Evolutionary conservation across 2,113 vertebrate genomes (phyloP).

Genomic region (Pedetes capensis): DNA sequence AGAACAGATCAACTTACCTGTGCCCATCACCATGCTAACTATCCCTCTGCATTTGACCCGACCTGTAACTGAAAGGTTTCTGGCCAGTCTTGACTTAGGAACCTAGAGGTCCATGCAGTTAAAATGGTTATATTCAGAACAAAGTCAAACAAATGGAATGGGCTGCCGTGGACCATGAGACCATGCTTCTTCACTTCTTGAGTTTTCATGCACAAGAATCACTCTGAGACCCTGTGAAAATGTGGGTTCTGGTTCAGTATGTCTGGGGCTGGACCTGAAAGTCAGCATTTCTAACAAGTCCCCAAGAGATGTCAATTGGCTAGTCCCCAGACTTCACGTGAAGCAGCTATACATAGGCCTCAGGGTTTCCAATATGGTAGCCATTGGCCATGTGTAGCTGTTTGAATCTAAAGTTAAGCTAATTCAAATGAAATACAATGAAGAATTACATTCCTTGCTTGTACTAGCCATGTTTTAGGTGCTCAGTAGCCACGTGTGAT

Average conservation of each 20-base stretch:
- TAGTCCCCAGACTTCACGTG: background rate
- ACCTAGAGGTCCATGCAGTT: background rate
- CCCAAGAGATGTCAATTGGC: background rate
- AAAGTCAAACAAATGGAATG: background rate
- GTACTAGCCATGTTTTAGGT: background rate
- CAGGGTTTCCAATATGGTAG: background rate
- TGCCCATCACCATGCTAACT: fast-evolving
- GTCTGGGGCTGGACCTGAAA: background rate
- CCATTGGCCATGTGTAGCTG: background rate
- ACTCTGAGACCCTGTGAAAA: background rate
- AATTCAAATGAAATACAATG: background rate
- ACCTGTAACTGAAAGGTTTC: background rate
- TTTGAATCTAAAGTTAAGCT: background rate
- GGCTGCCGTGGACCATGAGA: background rate
- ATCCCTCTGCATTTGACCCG: background rate
- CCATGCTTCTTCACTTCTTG: background rate
- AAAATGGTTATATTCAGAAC: background rate
- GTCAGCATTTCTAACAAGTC: background rate
- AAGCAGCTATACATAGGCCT: background rate
- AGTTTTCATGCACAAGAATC: background rate
- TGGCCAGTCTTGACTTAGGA: background rate
- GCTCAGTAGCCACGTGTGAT: background rate
- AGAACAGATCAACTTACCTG: background rate
- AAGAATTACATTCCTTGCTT: background rate
- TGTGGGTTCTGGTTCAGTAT: background rate